Conservation (phyloP, 2,797 vertebrate genomes). For the Sandelia bainsii region DNA sequence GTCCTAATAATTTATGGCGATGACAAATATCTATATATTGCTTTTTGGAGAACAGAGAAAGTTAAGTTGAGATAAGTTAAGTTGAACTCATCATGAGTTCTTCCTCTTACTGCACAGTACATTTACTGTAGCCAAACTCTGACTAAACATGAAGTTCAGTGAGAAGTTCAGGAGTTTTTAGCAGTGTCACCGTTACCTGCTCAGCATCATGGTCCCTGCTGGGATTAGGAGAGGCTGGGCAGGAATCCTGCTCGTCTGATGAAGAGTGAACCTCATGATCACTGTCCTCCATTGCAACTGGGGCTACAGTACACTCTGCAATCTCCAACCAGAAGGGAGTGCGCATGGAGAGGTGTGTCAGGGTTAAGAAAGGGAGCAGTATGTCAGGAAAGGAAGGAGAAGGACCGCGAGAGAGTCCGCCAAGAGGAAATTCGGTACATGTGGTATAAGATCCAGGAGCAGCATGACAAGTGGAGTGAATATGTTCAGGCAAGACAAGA, state of each 20-base stretch:
- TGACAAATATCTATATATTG: neutral
- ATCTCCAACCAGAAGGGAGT: constrained; percentile 76
- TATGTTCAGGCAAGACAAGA: constrained; percentile 18
- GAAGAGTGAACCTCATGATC: constrained; percentile 78
- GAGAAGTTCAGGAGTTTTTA: neutral
- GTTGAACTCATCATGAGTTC: too few species aligned
- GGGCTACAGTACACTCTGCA: constrained; percentile 75
- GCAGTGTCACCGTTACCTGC: constrained; percentile 71
- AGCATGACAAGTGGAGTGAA: constrained; percentile 10
- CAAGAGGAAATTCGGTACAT: constrained; percentile 13
- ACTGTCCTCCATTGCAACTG: constrained; percentile 83
- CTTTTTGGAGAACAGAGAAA: neutral
- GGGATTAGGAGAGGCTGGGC: constrained; percentile 72
- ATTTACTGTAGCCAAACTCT: neutral
- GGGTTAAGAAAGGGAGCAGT: neutral
- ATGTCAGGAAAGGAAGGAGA: constrained; percentile 6
- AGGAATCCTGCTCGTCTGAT: constrained; percentile 79
- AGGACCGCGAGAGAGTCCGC: neutral
- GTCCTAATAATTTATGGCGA: neutral
- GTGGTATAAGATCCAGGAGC: constrained; percentile 6
- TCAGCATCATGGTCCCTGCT: constrained; percentile 58
- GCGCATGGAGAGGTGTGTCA: neutral
- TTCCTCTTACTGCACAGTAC: neutral
- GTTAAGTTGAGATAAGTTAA: neutral
- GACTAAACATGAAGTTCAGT: neutral